A percentile compares a stretch with the other conserved stretches of the same genome.
Evolutionary conservation across 2,113 vertebrate genomes (phyloP).

Genomic region (Trichomycterus rosablanca): DNA sequence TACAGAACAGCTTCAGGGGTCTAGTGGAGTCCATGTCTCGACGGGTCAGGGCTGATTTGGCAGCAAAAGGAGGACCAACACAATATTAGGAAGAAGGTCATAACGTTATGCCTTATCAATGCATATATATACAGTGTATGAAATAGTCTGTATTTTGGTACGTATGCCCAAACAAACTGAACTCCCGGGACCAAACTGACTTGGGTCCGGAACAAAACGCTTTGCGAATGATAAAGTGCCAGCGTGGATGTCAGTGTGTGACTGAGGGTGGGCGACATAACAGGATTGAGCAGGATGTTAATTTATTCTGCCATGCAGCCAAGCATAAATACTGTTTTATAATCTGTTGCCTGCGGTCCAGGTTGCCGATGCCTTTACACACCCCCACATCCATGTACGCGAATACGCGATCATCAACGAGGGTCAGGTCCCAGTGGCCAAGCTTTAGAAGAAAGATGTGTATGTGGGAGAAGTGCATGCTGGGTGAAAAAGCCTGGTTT

Average conservation of each 20-base stretch:
- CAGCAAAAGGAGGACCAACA: no score
- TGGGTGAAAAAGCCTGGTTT: background rate
- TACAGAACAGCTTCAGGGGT: no score
- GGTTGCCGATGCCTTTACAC: background rate
- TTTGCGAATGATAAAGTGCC: slow-evolving; percentile 4
- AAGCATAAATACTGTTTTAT: slow-evolving; percentile 34
- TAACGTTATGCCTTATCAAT: no score
- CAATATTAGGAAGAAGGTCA: no score
- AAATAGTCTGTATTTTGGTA: no score
- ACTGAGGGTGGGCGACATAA: slow-evolving; percentile 37
- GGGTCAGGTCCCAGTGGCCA: background rate
- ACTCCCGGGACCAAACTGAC: no score
- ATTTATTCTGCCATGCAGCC: slow-evolving; percentile 39
- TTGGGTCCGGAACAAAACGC: no score
- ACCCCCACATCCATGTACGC: slow-evolving; percentile 1
- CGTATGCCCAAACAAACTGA: no score
- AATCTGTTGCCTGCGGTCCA: slow-evolving; percentile 24
- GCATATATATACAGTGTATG: no score
- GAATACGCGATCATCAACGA: slow-evolving; percentile 1
- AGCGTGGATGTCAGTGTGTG: slow-evolving; percentile 13
- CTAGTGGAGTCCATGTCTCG: no score
- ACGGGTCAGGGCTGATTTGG: no score
- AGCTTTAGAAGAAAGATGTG: background rate
- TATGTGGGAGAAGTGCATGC: background rate
- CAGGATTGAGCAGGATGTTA: slow-evolving; percentile 22